phyloP scores from a whole-genome alignment of 2,113 vertebrate species.

The Orientallactaga bullata region DNA sequence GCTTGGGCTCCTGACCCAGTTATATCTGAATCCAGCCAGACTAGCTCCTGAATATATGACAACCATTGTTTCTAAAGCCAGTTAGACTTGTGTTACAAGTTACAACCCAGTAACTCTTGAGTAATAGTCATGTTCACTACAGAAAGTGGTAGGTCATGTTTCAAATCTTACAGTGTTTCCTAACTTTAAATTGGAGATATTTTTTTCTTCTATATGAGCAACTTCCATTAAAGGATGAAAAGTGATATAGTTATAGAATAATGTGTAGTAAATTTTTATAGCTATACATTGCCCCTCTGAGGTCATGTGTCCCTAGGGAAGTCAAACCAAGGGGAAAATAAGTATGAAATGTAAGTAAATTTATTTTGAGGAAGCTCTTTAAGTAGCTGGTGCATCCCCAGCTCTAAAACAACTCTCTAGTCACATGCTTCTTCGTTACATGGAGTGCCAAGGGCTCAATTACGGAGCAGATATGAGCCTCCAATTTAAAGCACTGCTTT shows the following conservation, averaged over 20 bases:
- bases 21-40: background rate
- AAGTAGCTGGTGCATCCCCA: background rate
- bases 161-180: background rate
- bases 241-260: background rate
- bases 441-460: background rate
- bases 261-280: background rate
- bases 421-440: background rate
- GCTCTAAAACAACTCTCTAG: background rate
- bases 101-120: background rate
- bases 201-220: background rate
- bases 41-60: background rate
- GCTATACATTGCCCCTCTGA: background rate
- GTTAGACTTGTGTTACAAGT: background rate
- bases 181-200: background rate
- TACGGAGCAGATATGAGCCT: background rate
- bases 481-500: conserved; percentile 13
- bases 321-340: background rate
- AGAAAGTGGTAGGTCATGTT: background rate
- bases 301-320: background rate
- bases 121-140: background rate
- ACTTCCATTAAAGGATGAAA: background rate
- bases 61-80: background rate
- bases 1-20: background rate
- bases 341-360: background rate
- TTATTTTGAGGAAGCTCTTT: background rate